Percentiles rank a stretch among this genome's conserved stretches.
Evolutionary conservation across 2,797 vertebrate genomes (phyloP).

Genomic region (Threskiornis aethiopicus): DNA sequence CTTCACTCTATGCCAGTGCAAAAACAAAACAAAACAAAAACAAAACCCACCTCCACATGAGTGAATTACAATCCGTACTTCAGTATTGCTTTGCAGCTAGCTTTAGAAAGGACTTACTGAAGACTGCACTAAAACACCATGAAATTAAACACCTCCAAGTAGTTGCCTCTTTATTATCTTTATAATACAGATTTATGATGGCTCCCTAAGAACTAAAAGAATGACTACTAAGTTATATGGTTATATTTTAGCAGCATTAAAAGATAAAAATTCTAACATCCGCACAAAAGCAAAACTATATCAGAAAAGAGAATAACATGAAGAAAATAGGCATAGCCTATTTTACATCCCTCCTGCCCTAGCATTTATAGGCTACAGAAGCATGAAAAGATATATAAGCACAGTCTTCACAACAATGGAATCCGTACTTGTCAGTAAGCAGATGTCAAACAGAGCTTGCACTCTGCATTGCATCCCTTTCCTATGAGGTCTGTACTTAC

Average conservation of each 20-base stretch:
- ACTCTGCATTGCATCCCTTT: background rate
- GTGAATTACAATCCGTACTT: background rate
- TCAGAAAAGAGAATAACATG: background rate
- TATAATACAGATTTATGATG: background rate
- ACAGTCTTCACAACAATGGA: background rate
- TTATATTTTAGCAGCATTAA: background rate
- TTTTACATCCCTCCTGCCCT: background rate
- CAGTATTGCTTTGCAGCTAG: background rate
- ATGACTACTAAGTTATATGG: background rate
- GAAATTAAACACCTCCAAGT: background rate
- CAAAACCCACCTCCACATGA: background rate
- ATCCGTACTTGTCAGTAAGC: background rate
- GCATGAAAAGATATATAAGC: background rate
- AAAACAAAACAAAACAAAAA: background rate
- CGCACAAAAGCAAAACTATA: background rate
- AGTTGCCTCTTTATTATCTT: background rate
- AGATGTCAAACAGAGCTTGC: background rate
- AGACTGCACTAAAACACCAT: background rate
- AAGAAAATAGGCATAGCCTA: background rate
- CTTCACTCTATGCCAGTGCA: conserved; percentile 83
- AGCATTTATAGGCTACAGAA: background rate
- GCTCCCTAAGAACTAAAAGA: background rate
- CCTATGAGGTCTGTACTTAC: background rate
- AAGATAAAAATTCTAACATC: background rate
- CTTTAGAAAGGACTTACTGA: background rate